A percentile compares a stretch with the other conserved stretches of the same genome.
Conservation (phyloP, 1,140 invertebrate genomes). For the Leptinotarsa defecta region DNA sequence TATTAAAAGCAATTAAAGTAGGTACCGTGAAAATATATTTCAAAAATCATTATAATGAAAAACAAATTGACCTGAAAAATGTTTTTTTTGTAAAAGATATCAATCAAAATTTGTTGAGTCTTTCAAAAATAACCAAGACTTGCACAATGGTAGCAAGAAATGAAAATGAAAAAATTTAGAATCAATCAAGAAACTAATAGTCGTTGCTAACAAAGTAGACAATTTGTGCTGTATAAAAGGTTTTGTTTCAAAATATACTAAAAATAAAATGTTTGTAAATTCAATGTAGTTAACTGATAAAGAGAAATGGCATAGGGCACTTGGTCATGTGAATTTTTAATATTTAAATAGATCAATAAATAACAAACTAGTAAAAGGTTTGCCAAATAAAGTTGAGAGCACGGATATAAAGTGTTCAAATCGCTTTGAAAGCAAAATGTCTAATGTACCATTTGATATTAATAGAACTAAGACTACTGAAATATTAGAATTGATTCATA, state of each 20-base stretch:
- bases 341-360: too few species aligned
- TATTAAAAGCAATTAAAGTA: too few species aligned
- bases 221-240: too few species aligned
- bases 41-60: background rate
- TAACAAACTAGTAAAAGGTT: too few species aligned
- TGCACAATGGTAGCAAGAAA: slow-evolving; percentile 9
- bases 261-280: too few species aligned
- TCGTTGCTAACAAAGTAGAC: too few species aligned
- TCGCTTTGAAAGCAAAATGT: slow-evolving; percentile 1
- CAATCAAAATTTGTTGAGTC: slow-evolving; percentile 48
- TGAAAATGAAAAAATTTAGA: background rate
- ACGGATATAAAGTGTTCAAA: slow-evolving; percentile 15
- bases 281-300: too few species aligned
- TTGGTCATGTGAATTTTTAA: too few species aligned
- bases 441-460: slow-evolving; percentile 18
- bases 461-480: slow-evolving; percentile 21
- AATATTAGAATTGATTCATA: slow-evolving; percentile 19
- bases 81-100: slow-evolving; percentile 44
- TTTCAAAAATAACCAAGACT: slow-evolving; percentile 38
- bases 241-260: too few species aligned
- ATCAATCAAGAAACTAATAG: too few species aligned
- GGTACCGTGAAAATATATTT: too few species aligned
- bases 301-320: too few species aligned
- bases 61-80: slow-evolving; percentile 38
- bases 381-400: background rate